Percentiles rank a stretch among this genome's conserved stretches.
These are phyloP conservation scores for Exaiptasia diaphana DNA, from an alignment of 64 coral and sea anemone species.

Conservation along the genomic window DNA sequence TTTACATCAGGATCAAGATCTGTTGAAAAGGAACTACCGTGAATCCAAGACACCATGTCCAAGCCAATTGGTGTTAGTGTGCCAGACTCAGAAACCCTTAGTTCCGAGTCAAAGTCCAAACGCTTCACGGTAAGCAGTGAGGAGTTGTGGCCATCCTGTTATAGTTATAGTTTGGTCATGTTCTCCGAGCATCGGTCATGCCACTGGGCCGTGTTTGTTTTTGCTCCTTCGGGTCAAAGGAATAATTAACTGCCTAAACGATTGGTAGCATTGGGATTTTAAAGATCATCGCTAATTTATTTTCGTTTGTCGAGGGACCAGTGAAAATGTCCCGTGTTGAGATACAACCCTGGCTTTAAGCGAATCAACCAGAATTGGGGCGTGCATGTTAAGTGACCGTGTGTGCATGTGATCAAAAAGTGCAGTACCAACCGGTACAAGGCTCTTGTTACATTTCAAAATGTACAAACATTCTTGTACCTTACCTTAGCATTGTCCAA, in stretches of 20 bases:
- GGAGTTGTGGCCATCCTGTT: neutral
- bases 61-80: conserved; percentile 73
- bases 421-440: conserved; percentile 7
- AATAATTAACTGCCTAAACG: conserved; percentile 17
- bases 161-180: neutral
- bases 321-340: conserved; percentile 7
- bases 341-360: neutral
- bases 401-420: neutral
- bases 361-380: neutral
- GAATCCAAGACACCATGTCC: conserved; percentile 35
- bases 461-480: neutral
- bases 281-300: neutral
- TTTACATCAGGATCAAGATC: neutral
- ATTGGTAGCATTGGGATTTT: neutral
- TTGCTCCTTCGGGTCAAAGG: conserved; percentile 5
- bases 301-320: neutral
- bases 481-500: neutral
- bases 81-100: conserved; percentile 81
- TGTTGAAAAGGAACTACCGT: neutral
- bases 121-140: conserved; percentile 50
- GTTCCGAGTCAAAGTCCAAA: conserved; percentile 67
- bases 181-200: neutral
- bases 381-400: neutral
- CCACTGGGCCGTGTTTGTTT: conserved; percentile 26
- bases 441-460: neutral